Evolutionary conservation across 2,113 vertebrate genomes (phyloP), one percentile per base, ranked within the genome.

Genomic region (Proteles cristata): DNA sequence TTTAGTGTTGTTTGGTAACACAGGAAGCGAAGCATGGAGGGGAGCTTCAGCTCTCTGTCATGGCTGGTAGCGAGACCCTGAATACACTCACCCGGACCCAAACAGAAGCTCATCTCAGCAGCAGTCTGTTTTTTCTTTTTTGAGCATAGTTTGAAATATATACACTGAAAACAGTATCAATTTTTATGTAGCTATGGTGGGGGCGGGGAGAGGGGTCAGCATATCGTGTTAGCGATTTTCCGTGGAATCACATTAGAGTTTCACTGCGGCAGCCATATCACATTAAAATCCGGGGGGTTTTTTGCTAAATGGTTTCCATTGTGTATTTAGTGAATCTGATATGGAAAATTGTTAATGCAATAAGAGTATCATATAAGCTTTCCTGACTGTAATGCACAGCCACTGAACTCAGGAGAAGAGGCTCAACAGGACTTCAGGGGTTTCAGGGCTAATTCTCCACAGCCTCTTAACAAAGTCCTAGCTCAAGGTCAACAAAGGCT

Each of bases 311-410:
- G 98, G 96, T 58, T 97, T 97, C 96, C 96, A 97, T 90, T 98
- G 98, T 98, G 90, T 94, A 96, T 97, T 86, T 97, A 94, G 94
- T 50, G 87, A 94, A 90, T 95, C 94, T 94, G 93, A 98, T 98
- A 97, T 89, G 96, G 97, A 96, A 98, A 98, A 98, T 65, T 96
- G 98, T 92, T 98, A 98, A 98, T 97, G 97, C 97, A 98, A n/a
- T 98, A 98, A 97, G 97, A 97, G 76, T 95, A 97, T 97, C 97
- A 92, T 95, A 95, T 90, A 98, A 94, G 88, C 97, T 96, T 97
- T 97, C 94, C 95, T 90, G 84, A 90, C 97, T 55, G 25, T 93
- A 98, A 96, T 45, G 39, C 92, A 95, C 96, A 96, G 94, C 77
- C 87, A 88, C 96, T 94, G 97, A 15, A 61, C 55, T 83, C 53